A percentile compares a stretch with the other conserved stretches of the same genome.
Conservation (phyloP, 2,113 vertebrate genomes). For the Eidolon helvum region DNA sequence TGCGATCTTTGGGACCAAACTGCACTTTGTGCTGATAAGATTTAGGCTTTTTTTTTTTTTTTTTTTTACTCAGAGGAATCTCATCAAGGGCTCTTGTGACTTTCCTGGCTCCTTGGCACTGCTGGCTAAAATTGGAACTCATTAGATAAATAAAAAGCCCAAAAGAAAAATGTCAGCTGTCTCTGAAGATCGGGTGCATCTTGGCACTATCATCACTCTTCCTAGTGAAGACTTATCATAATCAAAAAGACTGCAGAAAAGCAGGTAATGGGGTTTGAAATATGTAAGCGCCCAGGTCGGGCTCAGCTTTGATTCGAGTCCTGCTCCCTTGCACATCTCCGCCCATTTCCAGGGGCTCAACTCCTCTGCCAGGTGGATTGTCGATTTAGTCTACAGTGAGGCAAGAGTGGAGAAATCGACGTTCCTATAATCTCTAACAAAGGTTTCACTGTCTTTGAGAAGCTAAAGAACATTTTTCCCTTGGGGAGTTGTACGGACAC, state of each 20-base stretch:
- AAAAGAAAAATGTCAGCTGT: neutral
- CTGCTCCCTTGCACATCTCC: neutral
- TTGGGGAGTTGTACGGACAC: neutral
- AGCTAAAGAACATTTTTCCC: constrained; percentile 31
- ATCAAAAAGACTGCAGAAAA: constrained; percentile 36
- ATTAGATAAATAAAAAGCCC: constrained; percentile 58
- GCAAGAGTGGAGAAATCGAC: neutral
- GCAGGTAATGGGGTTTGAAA: neutral
- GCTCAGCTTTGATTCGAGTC: neutral
- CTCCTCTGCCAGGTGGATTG: neutral
- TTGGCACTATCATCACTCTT: neutral
- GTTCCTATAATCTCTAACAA: constrained; percentile 22
- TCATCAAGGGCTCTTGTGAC: neutral
- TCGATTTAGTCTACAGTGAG: neutral
- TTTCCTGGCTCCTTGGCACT: neutral
- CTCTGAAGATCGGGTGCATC: neutral
- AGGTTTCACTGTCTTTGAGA: neutral
- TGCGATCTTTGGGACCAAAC: neutral
- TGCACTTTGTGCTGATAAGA: neutral
- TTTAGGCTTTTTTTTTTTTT: neutral
- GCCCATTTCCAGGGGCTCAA: neutral
- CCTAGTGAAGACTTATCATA: neutral
- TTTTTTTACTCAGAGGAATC: neutral
- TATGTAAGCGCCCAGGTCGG: neutral
- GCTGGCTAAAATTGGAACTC: constrained; percentile 55